phyloP scores from a whole-genome alignment of 2,888 invertebrate genomes.

The Diadegma fenestrale region DNA sequence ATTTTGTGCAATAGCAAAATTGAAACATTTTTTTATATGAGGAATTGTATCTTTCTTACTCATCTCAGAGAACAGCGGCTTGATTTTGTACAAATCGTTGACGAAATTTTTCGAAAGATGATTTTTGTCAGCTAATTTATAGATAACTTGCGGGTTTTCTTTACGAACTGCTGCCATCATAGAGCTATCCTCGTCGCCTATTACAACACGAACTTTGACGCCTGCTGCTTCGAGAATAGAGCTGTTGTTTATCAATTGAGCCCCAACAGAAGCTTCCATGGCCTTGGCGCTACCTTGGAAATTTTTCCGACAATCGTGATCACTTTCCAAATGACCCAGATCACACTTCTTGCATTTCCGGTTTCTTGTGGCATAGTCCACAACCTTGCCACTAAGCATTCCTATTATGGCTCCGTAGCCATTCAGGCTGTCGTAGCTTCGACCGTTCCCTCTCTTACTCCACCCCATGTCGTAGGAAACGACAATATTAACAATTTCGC shows the following conservation, averaged over 20 bases:
- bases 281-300: constrained; percentile 76
- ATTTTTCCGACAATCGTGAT: constrained; percentile 75
- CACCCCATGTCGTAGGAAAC: constrained; percentile 76
- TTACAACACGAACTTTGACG: constrained; percentile 68
- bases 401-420: constrained; percentile 74
- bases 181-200: constrained; percentile 74
- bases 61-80: constrained; percentile 5
- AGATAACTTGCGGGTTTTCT: constrained; percentile 51
- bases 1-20: constrained; percentile 23
- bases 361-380: constrained; percentile 71
- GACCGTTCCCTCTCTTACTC: constrained; percentile 72
- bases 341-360: constrained; percentile 72
- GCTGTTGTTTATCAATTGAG: constrained; percentile 68
- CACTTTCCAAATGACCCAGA: constrained; percentile 59
- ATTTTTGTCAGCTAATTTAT: constrained; percentile 70
- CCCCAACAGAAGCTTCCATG: constrained; percentile 75
- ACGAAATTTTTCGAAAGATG: constrained; percentile 68
- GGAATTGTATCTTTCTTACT: constrained; percentile 20
- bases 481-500: constrained; percentile 70
- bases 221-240: constrained; percentile 66
- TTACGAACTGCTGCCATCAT: too few relatives aligned
- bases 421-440: constrained; percentile 72
- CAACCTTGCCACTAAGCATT: constrained; percentile 69
- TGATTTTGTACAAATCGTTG: constrained; percentile 64
- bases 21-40: constrained; percentile 30